phyloP scores from a whole-genome alignment of 2,888 invertebrate genomes.

The Trachelus tabidus region DNA sequence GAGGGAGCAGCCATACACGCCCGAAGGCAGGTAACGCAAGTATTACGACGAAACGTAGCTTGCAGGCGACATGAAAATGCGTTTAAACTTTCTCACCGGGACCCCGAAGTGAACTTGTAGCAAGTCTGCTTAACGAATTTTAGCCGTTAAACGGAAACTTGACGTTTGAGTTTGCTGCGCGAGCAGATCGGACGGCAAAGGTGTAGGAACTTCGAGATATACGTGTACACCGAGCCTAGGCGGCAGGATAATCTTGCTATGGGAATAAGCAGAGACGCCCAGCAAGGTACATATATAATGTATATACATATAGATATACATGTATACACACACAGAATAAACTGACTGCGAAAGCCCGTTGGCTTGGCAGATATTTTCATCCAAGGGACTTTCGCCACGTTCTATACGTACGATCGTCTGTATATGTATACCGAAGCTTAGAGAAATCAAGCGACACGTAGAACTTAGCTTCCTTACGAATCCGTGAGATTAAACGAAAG shows the following conservation, averaged over 20 bases:
- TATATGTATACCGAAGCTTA: neutral
- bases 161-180: constrained; percentile 50
- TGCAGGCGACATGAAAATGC: constrained; percentile 30
- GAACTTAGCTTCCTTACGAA: neutral
- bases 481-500: constrained; percentile 36
- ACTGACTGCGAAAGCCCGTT: neutral
- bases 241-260: neutral
- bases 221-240: neutral
- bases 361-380: neutral
- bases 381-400: neutral
- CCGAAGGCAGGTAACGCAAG: constrained; percentile 9
- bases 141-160: constrained; percentile 53
- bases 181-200: neutral
- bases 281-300: neutral
- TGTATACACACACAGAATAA: neutral
- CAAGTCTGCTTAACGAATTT: constrained; percentile 58
- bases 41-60: constrained; percentile 21
- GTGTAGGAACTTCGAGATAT: neutral
- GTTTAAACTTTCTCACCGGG: constrained; percentile 46
- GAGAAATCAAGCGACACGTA: neutral
- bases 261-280: neutral
- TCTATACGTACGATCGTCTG: neutral
- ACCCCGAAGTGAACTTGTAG: constrained; percentile 46
- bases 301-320: neutral
- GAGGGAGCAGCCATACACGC: constrained; percentile 2